Conservation (phyloP, 2,797 vertebrate species). For the Rhabdophis nuchalis region DNA sequence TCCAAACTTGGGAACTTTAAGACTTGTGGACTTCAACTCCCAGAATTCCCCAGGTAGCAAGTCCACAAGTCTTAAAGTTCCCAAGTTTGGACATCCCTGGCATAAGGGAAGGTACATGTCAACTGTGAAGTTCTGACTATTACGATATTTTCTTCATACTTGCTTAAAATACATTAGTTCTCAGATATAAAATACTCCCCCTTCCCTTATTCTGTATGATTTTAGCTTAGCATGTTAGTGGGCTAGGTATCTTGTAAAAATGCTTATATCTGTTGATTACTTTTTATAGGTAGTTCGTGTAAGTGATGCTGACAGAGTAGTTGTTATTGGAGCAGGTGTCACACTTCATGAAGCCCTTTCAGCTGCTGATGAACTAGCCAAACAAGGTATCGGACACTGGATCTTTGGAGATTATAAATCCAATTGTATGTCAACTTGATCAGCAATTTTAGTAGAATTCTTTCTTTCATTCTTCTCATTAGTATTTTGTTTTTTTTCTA, state of each 20-base stretch:
- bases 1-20: too few species aligned
- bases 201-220: neutral
- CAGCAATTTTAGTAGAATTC: neutral
- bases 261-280: neutral
- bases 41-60: too few species aligned
- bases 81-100: too few species aligned
- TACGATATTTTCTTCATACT: neutral
- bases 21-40: too few species aligned
- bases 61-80: too few species aligned
- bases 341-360: slow-evolving; percentile 83
- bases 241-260: neutral
- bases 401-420: neutral
- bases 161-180: neutral
- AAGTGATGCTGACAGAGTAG: slow-evolving; percentile 75
- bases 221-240: neutral
- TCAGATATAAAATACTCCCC: neutral
- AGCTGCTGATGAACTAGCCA: slow-evolving; percentile 77
- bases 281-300: slow-evolving; percentile 76
- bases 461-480: neutral
- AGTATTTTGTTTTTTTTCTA: slow-evolving; percentile 42
- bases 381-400: slow-evolving; percentile 71
- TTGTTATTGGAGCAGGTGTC: slow-evolving; percentile 83
- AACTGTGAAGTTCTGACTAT: neutral
- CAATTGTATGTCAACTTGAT: neutral
- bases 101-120: neutral